Evolutionary conservation across 37 sponge, comb jelly and placozoan genomes (phyloP), one percentile per base, ranked within the genome.

Genomic region (Crambe crambe): DNA sequence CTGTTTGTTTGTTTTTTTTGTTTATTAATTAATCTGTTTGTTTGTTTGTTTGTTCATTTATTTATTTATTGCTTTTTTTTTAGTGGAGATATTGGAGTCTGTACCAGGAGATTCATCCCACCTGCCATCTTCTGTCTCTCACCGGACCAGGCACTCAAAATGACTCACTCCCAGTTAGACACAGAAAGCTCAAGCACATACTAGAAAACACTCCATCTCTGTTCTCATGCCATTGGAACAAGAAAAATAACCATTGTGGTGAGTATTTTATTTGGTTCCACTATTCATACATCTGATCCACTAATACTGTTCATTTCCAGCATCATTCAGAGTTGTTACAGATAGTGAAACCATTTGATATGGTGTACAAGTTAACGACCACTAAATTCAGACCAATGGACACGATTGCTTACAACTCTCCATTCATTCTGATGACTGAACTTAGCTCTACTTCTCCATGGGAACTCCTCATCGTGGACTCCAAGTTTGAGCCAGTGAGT

Each of bases 401-500:
- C 26, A 37, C 3, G 1, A 44, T 82, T n/a, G 34, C 2, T 41
- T 82, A 40, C 39, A 73, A 79, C 56, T 74, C 72, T 35, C 86
- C 86, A 47, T 86, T 86, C 69, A 31, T 86, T 21, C 65, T 86
- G 15, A 51, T 72, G 65, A 79, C 80, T 21, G 67, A 78, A 51
- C 62, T 86, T 20, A 74, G 62, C 61, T 79, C 74, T 25, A 56
- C 73, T 31, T 86, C 86, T 22, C 80, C 86, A 44, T 86, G 86
- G 79, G 61, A 79, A 79, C 79, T 86, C 18, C 27, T 5, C 34
- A 77, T 86, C 32, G 40, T 21, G 3, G 56, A 37, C 68, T 66
- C 80, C 47, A 35, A 72, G 37, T 43, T 82, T 21, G 25, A 73
- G 17, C 56, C 25, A 34, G 74, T 73, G 3, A 18, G 56, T 32